Evolutionary conservation across 1,140 invertebrate genomes (phyloP), one percentile per base, ranked within the genome.

Genomic region (Lordiphosa clarofinis): DNA sequence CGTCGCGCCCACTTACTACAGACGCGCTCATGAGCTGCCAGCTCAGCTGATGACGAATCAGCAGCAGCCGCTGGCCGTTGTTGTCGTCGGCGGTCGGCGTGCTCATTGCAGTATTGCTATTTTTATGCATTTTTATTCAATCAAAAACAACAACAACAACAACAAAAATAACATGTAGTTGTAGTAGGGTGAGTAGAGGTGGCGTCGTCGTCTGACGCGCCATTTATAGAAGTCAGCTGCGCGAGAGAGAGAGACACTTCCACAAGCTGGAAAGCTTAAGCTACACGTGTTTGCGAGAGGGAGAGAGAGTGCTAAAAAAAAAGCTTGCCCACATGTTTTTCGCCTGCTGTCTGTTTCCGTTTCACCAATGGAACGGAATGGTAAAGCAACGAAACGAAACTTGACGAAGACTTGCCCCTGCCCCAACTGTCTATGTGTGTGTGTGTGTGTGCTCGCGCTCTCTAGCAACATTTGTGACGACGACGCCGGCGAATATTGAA

Each of bases 121-220:
- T 82, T 82, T 76, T 82, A 84, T 82, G 73, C 78, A 82, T 82
- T 84, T 70, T 82, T 84, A 84, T 84, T 82, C 73, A 82, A 82
- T 82, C 72, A 82, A 65, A 21, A 24, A 19, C 21, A 44, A 10
- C 21, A 15, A 15, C 15, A 44, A 11, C 19, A 36, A 53, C 47
- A 73, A 66, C 60, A 60, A 12, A 21, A 46, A 33, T 5, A 12
- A 46, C 28, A 46, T 60, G 71, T 76, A 84, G 54, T 64, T 69
- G 36, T 48, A 47, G 43, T 60, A 43, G 39, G 21, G 44, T 56
- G 52, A 47, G 52, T 57, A 36, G 62, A 36, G 13, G 21, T 44
- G 43, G 21, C 37, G 44, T 33, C 8, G 40, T 37, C 35, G 48
- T 38, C 43, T 47, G 69, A 59, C 78, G 63, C 78, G 76, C 76